These are phyloP conservation scores for Corythucha ciliata DNA, from an alignment of 2,888 invertebrate species.

Conservation along the genomic window DNA sequence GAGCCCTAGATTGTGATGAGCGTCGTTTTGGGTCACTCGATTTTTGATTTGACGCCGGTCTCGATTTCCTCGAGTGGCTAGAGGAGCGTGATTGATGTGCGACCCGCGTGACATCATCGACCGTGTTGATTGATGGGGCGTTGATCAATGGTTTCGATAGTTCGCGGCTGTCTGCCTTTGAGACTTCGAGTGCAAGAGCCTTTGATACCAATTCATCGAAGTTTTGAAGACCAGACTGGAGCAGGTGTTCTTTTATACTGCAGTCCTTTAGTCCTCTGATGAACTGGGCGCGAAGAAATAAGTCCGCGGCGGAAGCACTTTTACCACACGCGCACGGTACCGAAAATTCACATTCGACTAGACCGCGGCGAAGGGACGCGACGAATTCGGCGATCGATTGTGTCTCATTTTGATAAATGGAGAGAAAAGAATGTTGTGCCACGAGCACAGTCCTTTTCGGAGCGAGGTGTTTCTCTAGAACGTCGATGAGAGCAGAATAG, in stretches of 20 bases:
- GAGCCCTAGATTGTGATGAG: too few species aligned
- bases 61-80: too few species aligned
- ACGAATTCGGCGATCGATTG: slow-evolving; percentile 9
- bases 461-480: neutral
- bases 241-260: neutral
- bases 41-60: too few species aligned
- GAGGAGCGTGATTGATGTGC: too few species aligned
- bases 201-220: too few species aligned
- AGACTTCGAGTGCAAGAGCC: too few species aligned
- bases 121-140: too few species aligned
- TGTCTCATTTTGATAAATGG: neutral
- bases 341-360: slow-evolving; percentile 4
- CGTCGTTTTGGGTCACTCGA: too few species aligned
- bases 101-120: too few species aligned
- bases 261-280: slow-evolving; percentile 1
- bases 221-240: too few species aligned
- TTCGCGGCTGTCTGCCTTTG: too few species aligned
- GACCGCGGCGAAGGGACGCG: neutral
- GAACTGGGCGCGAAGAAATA: slow-evolving; percentile 10
- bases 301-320: neutral
- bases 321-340: neutral
- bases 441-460: neutral
- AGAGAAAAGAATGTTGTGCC: slow-evolving; percentile 8
- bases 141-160: too few species aligned
- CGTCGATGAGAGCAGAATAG: neutral